Evolutionary conservation across 2,888 invertebrate genomes (phyloP), one percentile per base, ranked within the genome.

Genomic region (Oasisia sp.): DNA sequence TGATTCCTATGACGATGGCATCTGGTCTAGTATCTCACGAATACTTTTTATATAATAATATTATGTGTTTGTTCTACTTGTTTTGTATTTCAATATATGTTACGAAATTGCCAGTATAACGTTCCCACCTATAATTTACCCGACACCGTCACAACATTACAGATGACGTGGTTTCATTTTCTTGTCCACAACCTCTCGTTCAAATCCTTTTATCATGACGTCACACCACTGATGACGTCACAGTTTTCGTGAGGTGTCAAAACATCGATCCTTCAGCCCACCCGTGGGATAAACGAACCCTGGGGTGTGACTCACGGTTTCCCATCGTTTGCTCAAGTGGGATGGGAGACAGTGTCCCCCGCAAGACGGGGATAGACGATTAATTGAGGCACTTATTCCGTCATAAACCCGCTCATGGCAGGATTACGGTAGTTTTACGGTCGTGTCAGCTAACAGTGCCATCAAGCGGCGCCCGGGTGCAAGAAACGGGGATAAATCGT

Each of bases 371-470:
- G 74, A 74, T 74, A n/a, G 74, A 74, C 74, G 19, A 74, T 74
- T 74, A 74, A 74, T 74, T 74, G 74, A 74, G 14, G 74, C 74
- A 74, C 74, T 74, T 74, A 74, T 74, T 74, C 19, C 19, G 74
- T 74, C 14, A 74, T 74, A 74, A 74, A 74, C 14, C 74, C 0
- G n/a, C 74, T 7, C 74, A 3, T 74, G 74, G 74, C 74, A 74
- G n/a, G 74, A 74, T 74, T 74, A 74, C 74, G 74, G 74, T 19
- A 19, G 27, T 74, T 74, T 74, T 74, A 74, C 7, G 74, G 74
- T 27, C n/a, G 74, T 74, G 74, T 74, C 74, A 74, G 74, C 74
- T 74, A 74, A 74, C 74, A n/a, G 74, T 74, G 74, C 74, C 74
- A n/a, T 74, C 74, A 74, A 74, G 74, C 19, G 74, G 27, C 74